These are phyloP conservation scores for Slavum lentiscoides DNA, from an alignment of 2,888 invertebrate genomes.

Conservation along the genomic window DNA sequence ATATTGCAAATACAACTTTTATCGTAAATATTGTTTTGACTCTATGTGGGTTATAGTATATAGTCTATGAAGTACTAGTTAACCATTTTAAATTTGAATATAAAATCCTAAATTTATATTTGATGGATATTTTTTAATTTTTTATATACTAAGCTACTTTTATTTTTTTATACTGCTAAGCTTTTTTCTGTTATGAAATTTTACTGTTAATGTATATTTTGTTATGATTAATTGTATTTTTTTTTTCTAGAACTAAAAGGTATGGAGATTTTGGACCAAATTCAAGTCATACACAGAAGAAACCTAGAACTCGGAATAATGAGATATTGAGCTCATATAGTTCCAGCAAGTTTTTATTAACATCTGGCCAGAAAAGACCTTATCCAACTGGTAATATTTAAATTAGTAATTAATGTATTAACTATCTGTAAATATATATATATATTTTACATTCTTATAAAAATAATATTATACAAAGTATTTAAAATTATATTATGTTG, in stretches of 20 bases:
- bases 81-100: too few species aligned
- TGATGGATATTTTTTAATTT: too few species aligned
- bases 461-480: background rate
- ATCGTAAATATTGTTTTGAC: too few species aligned
- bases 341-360: constrained; percentile 39
- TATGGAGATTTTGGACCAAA: constrained; percentile 29
- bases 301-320: constrained; percentile 34
- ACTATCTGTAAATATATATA: too few species aligned
- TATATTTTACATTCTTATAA: too few species aligned
- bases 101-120: too few species aligned
- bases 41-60: too few species aligned
- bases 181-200: background rate
- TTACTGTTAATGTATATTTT: background rate
- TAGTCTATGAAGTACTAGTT: too few species aligned
- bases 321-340: constrained; percentile 46
- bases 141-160: too few species aligned
- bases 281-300: constrained; percentile 1
- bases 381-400: constrained; percentile 24
- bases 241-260: constrained; percentile 29
- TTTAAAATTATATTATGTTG: too few species aligned
- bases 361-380: constrained; percentile 34
- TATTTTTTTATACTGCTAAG: too few species aligned
- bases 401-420: background rate
- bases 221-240: background rate
- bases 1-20: too few species aligned